These are phyloP conservation scores for Pantherophis alleghaniensis DNA, from an alignment of 2,797 vertebrate genomes.

Conservation along the genomic window DNA sequence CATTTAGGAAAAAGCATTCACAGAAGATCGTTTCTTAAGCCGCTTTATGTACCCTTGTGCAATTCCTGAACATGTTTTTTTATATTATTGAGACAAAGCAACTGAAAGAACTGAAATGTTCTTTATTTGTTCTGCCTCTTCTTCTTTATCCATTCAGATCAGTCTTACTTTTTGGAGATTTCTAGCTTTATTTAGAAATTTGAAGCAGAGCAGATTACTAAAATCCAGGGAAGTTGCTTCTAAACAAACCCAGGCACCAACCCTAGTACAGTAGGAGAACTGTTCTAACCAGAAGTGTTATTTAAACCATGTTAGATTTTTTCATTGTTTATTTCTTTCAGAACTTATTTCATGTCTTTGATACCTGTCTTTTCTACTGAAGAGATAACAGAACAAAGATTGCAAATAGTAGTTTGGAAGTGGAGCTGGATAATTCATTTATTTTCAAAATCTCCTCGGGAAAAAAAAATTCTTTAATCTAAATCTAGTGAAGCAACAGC, in stretches of 20 bases:
- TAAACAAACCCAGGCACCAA: conserved; percentile 45
- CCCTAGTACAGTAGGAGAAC: conserved; percentile 16
- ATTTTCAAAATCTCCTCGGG: background rate
- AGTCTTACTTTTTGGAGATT: conserved; percentile 51
- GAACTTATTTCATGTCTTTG: background rate
- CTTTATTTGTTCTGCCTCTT: conserved; percentile 38
- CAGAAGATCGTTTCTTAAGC: conserved; percentile 27
- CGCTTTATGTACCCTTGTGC: conserved; percentile 37
- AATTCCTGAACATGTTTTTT: conserved; percentile 30
- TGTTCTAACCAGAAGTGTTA: conserved; percentile 45
- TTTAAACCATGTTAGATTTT: conserved; percentile 37
- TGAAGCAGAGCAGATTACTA: conserved; percentile 47
- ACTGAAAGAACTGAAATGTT: conserved; percentile 48
- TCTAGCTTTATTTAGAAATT: conserved; percentile 28
- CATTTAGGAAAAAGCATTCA: conserved; percentile 3
- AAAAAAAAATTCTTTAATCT: conserved; percentile 6
- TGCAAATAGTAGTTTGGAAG: conserved; percentile 49
- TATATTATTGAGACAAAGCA: conserved; percentile 34
- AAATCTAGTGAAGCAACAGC: background rate
- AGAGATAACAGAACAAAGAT: conserved; percentile 31
- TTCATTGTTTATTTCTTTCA: conserved; percentile 40
- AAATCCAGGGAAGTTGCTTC: conserved; percentile 45
- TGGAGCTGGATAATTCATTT: conserved; percentile 23
- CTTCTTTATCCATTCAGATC: conserved; percentile 52
- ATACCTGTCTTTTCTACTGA: conserved; percentile 40